Base-by-base conservation (phyloP, 2,888 invertebrate genomes). In the Silvanus unidentatus region DNA sequence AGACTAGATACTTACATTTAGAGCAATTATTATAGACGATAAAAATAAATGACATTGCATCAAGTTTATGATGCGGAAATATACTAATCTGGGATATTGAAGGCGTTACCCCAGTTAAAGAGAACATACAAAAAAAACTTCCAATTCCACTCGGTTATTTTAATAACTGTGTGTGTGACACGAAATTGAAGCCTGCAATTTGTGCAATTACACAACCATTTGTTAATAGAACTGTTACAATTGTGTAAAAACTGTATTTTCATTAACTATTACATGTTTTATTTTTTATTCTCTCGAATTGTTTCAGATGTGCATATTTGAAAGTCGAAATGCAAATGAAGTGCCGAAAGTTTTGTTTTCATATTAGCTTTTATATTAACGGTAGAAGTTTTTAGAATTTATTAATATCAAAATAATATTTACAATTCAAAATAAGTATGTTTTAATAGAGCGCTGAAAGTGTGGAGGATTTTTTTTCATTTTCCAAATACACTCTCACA, bases 351-450 rank as follows among this genome's bases (percentile, higher is more conserved):
- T 59, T 49, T 49, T 11, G 43, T 51, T 49, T 50, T 53, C 53
- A 22, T 22, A 22, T 22, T 22, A 22, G 43, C n/a, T 32, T 32
- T 11, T 32, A 32, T 12, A 32, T 32, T 22, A 32, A 32, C 39
- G n/a, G 2, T 4, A 30, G 15, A 39, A 11, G 16, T 39, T 10
- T 39, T 12, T 47, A 45, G 62, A 64, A 64, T 63, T 60, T 61
- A 64, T 64, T 58, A 62, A 63, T 59, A 62, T 52, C 52, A 53
- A 60, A 62, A 62, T 60, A 62, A 56, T 59, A 63, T 65, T 65
- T 65, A 64, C 64, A 65, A 65, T 65, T 64, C 65, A 64, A 64
- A 65, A 50, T 64, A 64, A 65, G 65, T 54, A 62, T 58, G 58
- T 60, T 64, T 65, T 65, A 63, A 65, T 63, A 58, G 63, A 61